Percentiles rank a stretch among this genome's conserved stretches.
Evolutionary conservation across 2,797 vertebrate species (phyloP).

Genomic region (Amblyopsis hoosieri): DNA sequence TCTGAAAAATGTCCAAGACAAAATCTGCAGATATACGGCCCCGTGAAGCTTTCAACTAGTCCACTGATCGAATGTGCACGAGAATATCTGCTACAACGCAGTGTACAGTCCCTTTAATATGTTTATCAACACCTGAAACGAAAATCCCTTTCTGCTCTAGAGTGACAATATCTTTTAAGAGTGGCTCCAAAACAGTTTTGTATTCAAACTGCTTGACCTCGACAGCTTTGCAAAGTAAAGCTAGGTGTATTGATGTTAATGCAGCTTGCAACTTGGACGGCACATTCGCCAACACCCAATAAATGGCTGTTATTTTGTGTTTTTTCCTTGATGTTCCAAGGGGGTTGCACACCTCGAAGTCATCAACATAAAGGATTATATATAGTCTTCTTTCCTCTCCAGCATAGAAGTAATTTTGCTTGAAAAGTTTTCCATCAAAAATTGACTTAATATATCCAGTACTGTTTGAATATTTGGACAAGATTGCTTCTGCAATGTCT

Average conservation of each 20-base stretch:
- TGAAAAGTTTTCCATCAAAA: conserved; percentile 39
- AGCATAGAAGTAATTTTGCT: conserved; percentile 40
- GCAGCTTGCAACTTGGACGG: conserved; percentile 17
- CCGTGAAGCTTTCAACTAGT: conserved; percentile 38
- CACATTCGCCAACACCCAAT: conserved; percentile 52
- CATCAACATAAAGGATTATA: conserved; percentile 41
- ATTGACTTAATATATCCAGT: conserved; percentile 29
- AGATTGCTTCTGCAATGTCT: conserved; percentile 25
- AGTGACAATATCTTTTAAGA: conserved; percentile 28
- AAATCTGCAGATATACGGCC: conserved; percentile 27
- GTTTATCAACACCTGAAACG: conserved; percentile 27
- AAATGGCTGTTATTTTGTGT: conserved; percentile 46
- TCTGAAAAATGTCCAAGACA: conserved; percentile 36
- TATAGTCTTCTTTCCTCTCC: conserved; percentile 27
- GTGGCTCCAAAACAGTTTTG: conserved; percentile 29
- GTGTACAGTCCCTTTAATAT: conserved; percentile 34
- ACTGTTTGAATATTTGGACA: conserved; percentile 16
- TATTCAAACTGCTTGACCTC: conserved; percentile 38
- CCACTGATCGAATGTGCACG: conserved; percentile 35
- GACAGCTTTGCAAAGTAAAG: conserved; percentile 42
- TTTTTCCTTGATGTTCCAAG: conserved; percentile 44
- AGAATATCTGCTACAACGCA: conserved; percentile 44
- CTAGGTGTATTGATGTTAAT: conserved; percentile 26
- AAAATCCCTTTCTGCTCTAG: conserved; percentile 40
- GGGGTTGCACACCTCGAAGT: conserved; percentile 42